These are phyloP conservation scores for Thalassoma bifasciatum DNA, from an alignment of 2,113 vertebrate genomes.

Conservation along the genomic window DNA sequence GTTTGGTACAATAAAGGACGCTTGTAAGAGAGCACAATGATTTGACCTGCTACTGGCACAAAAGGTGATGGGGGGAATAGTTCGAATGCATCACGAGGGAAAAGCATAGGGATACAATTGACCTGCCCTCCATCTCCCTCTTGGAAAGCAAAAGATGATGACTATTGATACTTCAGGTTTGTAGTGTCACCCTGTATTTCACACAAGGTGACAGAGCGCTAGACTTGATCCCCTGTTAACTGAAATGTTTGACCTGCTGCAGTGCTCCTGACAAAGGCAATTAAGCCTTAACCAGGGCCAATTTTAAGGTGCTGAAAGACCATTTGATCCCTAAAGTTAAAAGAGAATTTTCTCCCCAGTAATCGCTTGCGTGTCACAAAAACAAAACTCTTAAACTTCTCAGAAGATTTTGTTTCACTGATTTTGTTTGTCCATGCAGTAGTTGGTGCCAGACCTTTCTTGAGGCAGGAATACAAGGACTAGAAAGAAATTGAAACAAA, in stretches of 20 bases:
- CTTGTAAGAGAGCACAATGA: background rate
- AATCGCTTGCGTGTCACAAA: background rate
- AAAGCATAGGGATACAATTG: conserved; percentile 36
- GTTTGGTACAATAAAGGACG: background rate
- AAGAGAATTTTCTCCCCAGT: background rate
- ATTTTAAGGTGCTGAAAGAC: background rate
- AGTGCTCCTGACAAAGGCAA: conserved; percentile 11
- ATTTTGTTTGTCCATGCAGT: conserved; percentile 11
- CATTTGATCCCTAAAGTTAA: background rate
- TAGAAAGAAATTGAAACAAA: conserved; percentile 13
- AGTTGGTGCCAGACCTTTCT: background rate
- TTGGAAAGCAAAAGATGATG: conserved; percentile 22
- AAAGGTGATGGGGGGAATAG: background rate
- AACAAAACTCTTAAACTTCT: background rate
- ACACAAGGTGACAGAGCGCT: conserved; percentile 6
- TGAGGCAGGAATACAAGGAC: background rate
- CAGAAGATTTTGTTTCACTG: background rate
- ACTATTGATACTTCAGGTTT: conserved; percentile 29
- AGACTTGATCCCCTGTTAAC: conserved; percentile 4
- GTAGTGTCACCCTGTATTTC: conserved; percentile 22
- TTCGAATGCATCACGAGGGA: background rate
- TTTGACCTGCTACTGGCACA: conserved; percentile 1
- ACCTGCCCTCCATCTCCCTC: conserved; percentile 10
- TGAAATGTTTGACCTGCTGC: conserved; percentile 28
- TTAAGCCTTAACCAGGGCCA: conserved; percentile 8